phyloP scores from a whole-genome alignment of 2,888 invertebrate genomes.

The Pristionchus arcanus region DNA sequence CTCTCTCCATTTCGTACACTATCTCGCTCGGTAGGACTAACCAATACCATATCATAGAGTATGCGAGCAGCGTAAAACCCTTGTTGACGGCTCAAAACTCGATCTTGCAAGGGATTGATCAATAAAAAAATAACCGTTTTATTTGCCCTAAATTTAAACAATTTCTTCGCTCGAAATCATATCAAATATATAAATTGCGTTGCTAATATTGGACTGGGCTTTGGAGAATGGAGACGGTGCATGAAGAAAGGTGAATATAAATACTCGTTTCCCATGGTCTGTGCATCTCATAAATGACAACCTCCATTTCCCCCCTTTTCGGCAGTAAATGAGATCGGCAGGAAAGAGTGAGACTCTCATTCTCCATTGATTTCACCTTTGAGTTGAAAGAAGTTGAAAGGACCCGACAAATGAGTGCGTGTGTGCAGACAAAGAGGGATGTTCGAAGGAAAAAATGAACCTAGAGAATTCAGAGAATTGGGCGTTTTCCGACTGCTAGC shows the following conservation, averaged over 20 bases:
- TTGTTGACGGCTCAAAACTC: background rate
- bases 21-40: background rate
- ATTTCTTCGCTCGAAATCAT: no score
- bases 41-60: background rate
- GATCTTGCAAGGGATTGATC: background rate
- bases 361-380: background rate
- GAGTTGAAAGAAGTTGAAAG: background rate
- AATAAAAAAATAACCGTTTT: no score
- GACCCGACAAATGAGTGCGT: background rate
- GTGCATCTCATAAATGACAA: conserved; percentile 6
- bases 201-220: no score
- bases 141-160: no score
- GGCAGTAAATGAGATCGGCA: background rate
- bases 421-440: background rate
- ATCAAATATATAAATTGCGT: no score
- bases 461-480: background rate
- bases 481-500: no score
- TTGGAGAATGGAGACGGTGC: no score
- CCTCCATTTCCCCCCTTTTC: background rate
- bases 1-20: background rate
- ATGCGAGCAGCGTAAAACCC: background rate
- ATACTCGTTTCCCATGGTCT: background rate
- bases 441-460: background rate
- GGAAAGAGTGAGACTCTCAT: background rate
- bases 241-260: background rate